Evolutionary conservation across 2,113 vertebrate genomes (phyloP), one percentile per base, ranked within the genome.

Genomic region (Cryptotis parvus): DNA sequence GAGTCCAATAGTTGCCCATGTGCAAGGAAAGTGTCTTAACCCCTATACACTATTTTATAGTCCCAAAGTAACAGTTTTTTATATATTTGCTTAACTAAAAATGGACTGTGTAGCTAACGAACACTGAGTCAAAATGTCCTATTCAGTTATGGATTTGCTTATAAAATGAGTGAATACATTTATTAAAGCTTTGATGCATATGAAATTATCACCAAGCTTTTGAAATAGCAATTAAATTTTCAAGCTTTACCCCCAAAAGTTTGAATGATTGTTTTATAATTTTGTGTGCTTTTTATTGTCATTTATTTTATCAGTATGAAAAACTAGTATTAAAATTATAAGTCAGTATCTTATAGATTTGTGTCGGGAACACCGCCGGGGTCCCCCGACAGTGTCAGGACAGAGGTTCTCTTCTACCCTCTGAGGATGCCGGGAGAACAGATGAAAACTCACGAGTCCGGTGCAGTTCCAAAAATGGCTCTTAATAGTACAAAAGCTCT

Each of bases 251-350:
- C n/a, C 52, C 22, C 9, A 15, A 33, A 1, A 31, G 9, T 41
- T 84, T 73, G 3, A 37, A 83, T 83, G 14, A 86, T 27, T 9
- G 84, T 69, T 66, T 79, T 83, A 80, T 91, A 79, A 79, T 16
- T 87, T 94, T 90, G 11, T n/a, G 5, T 68, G 63, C 83, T 49
- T 73, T 45, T 39, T 82, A 29, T 68, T 89, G 68, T n/a, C 2
- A 24, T 14, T n/a, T 31, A 63, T 81, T 6, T 74, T 77, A 76
- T 5, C 8, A 33, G 3, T 49, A 14, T 66, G 35, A 58, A 31
- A 84, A 29, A 4, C 82, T 87, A 39, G 0, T 74, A 61, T 91
- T 70, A 39, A 14, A 93, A n/a, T 55, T 69, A 58, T 41, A 65
- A 68, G 45, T 49, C 9, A 49, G 45, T 7, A 49, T 49, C n/a